Conservation (phyloP, 2,888 invertebrate species). For the Agrotis exclamationis region DNA sequence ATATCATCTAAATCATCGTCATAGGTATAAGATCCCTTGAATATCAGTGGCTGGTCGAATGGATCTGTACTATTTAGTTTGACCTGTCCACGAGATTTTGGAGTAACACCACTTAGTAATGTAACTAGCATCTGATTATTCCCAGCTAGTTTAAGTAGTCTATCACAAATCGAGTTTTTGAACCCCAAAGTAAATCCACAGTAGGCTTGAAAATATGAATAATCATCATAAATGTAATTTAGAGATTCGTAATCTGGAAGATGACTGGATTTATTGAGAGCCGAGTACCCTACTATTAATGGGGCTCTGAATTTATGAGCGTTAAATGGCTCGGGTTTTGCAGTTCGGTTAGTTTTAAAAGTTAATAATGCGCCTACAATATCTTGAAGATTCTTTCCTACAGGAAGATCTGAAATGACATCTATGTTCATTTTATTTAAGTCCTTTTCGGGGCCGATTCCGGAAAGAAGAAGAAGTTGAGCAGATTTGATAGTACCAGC, state of each 20-base stretch:
- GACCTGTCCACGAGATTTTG: slow-evolving; percentile 36
- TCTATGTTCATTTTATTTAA: slow-evolving; percentile 68
- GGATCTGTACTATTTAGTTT: slow-evolving; percentile 37
- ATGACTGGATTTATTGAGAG: slow-evolving; percentile 10
- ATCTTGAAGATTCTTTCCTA: slow-evolving; percentile 77
- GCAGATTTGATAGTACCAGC: slow-evolving; percentile 76
- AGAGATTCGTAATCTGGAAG: slow-evolving; percentile 15
- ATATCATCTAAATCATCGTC: slow-evolving; percentile 27
- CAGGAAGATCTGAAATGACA: slow-evolving; percentile 72
- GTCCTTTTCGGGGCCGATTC: slow-evolving; percentile 73
- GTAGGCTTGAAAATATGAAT: slow-evolving; percentile 4
- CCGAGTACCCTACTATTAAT: slow-evolving; percentile 37
- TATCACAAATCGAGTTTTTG: slow-evolving; percentile 35
- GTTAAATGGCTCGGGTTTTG: slow-evolving; percentile 21
- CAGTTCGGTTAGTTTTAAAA: slow-evolving; percentile 35
- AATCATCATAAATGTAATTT: slow-evolving; percentile 22
- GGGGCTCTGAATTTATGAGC: slow-evolving; percentile 24
- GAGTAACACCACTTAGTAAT: background rate
- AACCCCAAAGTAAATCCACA: slow-evolving; percentile 39
- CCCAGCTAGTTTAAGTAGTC: background rate
- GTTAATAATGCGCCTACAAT: slow-evolving; percentile 57
- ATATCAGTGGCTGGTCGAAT: slow-evolving; percentile 29
- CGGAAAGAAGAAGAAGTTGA: slow-evolving; percentile 76
- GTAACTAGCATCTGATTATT: slow-evolving; percentile 24
- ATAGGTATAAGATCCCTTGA: slow-evolving; percentile 26